Conservation (phyloP, 2,113 vertebrate genomes). For the Thomomys bottae region DNA sequence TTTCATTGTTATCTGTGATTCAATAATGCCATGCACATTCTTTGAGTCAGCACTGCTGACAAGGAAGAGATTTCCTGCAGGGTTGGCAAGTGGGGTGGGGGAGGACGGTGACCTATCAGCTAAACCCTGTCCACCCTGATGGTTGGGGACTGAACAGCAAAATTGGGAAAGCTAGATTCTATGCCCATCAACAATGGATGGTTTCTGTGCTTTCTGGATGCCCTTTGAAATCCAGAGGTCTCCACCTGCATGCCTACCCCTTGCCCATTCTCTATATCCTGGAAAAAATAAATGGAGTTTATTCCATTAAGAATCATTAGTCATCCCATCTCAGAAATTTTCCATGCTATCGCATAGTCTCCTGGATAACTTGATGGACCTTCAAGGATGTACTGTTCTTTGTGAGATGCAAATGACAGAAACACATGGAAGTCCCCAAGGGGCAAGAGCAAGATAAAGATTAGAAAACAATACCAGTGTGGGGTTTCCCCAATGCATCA, state of each 20-base stretch:
- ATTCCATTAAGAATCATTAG: not conserved
- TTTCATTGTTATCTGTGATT: conserved; percentile 70
- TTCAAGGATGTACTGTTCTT: too few relatives aligned
- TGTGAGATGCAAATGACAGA: too few relatives aligned
- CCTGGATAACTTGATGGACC: not conserved
- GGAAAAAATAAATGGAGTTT: not conserved
- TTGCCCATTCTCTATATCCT: not conserved
- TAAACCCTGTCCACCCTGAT: not conserved
- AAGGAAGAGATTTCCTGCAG: conserved; percentile 52
- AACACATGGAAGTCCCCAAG: too few relatives aligned
- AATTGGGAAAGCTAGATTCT: not conserved
- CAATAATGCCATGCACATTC: conserved; percentile 15
- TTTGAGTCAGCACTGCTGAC: conserved; percentile 69
- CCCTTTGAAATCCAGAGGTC: not conserved
- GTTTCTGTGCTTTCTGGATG: not conserved
- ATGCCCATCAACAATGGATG: not conserved
- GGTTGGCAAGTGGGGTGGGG: not conserved
- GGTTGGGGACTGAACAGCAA: not conserved
- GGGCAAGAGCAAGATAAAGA: too few relatives aligned
- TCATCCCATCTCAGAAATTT: not conserved
- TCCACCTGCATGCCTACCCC: not conserved
- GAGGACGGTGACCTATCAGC: not conserved
- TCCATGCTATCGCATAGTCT: not conserved
- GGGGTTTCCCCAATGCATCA: not conserved
- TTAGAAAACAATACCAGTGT: too few relatives aligned